Evolutionary conservation across 2,113 vertebrate genomes (phyloP), one percentile per base, ranked within the genome.

Genomic region (Noturus placidus): DNA sequence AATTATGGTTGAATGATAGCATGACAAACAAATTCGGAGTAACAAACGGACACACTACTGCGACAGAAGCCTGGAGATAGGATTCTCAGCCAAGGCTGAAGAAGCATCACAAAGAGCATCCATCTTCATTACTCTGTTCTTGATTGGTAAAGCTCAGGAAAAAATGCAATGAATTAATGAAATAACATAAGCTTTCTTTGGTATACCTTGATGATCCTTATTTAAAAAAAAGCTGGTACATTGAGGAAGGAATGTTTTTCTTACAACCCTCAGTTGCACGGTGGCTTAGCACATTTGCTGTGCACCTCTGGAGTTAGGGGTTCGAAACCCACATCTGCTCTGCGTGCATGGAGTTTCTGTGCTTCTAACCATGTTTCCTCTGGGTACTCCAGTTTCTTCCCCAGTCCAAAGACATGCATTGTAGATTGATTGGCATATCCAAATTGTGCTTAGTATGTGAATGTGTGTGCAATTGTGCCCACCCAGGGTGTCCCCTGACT

Each of bases 1-100:
- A 89, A 90, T 88, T 87, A 86, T 83, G 5, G 59, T 50, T 90
- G 86, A 91, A 89, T 80, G 86, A 89, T 91, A 82, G 86, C 85
- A 84, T 86, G 72, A 85, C 87, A 90, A 87, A 38, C 27, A 54
- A 61, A 89, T 89, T 88, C n/a, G 42, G 82, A 89, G 87, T 61
- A 85, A 87, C 76, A 67, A 88, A 87, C 61, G 78, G 84, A 61
- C 65, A 46, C 42, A 27, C 56, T 80, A 90, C 85, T 87, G 91
- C 91, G 20, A 76, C 79, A 42, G 56, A 65, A 72, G 76, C 87
- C 84, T 89, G 25, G 82, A 90, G 90, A 80, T 89, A 87, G 89
- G 86, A 86, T 38, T 35, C 46, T 90, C 5, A 22, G 87, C 38
- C 59, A 19, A 35, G 52, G 77, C 54, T 2, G 56, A 87, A 85